Percentiles rank a stretch among this genome's conserved stretches.
phyloP scores from a whole-genome alignment of 2,113 vertebrate genomes.

The Apistogramma diplotaenia region DNA sequence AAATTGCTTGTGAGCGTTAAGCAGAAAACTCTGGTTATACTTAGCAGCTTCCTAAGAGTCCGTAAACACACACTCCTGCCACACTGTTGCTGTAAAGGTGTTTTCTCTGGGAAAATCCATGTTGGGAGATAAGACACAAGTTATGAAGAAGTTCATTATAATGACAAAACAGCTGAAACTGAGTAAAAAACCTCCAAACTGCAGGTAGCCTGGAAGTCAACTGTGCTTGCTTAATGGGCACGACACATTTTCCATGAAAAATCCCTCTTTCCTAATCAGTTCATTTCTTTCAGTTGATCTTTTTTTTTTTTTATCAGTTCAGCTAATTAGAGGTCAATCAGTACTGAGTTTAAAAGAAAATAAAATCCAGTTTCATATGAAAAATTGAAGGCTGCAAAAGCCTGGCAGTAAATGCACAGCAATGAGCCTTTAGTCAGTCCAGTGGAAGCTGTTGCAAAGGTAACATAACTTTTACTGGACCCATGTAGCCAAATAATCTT shows the following conservation, averaged over 20 bases:
- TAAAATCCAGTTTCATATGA: not conserved
- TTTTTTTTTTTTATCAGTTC: slow-evolving; percentile 3
- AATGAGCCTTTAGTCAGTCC: not conserved
- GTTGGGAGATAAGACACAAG: not conserved
- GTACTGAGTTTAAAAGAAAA: slow-evolving; percentile 10
- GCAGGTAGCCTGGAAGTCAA: not conserved
- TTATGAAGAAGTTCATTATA: not conserved
- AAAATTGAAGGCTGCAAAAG: not conserved
- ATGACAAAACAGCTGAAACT: not conserved
- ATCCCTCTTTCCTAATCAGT: too few species aligned
- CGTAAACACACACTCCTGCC: slow-evolving; percentile 17
- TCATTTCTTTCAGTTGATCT: not conserved
- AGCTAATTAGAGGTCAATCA: slow-evolving; percentile 35
- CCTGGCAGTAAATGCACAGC: not conserved
- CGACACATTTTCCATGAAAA: not conserved
- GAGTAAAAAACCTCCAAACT: not conserved
- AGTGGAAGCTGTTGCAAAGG: not conserved
- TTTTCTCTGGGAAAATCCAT: not conserved
- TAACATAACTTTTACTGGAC: not conserved
- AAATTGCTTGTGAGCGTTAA: not conserved
- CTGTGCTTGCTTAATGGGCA: not conserved
- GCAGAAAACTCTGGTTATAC: not conserved
- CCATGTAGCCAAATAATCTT: not conserved
- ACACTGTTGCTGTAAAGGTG: not conserved
- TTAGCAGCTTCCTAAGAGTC: slow-evolving; percentile 6